Conservation (phyloP, 2,888 invertebrate species). For the Melitaea athalia region DNA sequence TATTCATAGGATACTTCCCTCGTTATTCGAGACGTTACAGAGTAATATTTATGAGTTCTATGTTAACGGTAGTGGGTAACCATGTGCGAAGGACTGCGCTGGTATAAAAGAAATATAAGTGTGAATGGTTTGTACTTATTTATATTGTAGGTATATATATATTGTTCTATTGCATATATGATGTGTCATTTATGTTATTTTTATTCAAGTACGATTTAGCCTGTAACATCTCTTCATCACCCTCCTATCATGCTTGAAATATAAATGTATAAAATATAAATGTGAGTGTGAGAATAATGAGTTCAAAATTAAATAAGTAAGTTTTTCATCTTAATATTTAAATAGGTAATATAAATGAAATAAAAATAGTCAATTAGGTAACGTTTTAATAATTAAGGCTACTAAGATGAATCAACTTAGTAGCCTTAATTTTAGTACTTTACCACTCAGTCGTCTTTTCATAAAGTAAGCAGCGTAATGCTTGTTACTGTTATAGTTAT, state of each 20-base stretch:
- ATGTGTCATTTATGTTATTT: background rate
- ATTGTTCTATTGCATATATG: background rate
- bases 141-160: slow-evolving; percentile 1
- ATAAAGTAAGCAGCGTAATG: too few species aligned
- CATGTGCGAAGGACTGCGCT: slow-evolving; percentile 26
- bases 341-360: too few species aligned
- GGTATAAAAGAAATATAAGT: slow-evolving; percentile 19
- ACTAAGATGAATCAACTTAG: background rate
- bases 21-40: slow-evolving; percentile 21
- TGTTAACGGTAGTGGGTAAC: slow-evolving; percentile 30
- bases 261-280: too few species aligned
- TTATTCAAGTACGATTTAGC: background rate
- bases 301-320: too few species aligned
- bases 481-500: too few species aligned
- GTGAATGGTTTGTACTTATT: slow-evolving; percentile 5
- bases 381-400: too few species aligned
- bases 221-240: too few species aligned
- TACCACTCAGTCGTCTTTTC: too few species aligned
- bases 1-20: slow-evolving; percentile 19
- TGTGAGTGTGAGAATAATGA: too few species aligned
- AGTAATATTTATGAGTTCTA: slow-evolving; percentile 31
- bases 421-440: background rate
- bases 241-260: too few species aligned
- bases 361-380: too few species aligned
- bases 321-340: too few species aligned